Percentiles rank a stretch among this genome's conserved stretches.
phyloP scores from a whole-genome alignment of 2,888 invertebrate genomes.

The Drosophila nigricruria region DNA sequence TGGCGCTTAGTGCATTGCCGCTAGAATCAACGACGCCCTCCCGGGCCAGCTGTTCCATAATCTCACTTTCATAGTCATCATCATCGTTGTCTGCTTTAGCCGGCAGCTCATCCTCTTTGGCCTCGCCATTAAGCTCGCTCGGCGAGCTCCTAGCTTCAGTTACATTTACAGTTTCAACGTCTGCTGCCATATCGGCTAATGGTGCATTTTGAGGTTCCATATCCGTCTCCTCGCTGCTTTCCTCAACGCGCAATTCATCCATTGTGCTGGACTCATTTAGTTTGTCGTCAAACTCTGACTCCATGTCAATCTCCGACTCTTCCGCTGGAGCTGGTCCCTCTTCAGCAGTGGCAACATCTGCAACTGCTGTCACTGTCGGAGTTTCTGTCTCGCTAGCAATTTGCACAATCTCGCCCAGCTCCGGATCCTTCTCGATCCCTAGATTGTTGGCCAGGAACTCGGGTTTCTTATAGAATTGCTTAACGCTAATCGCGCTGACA shows the following conservation, averaged over 20 bases:
- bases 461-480: conserved; percentile 85
- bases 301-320: conserved; percentile 11
- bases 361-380: neutral
- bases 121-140: conserved; percentile 13
- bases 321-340: neutral
- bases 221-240: conserved; percentile 59
- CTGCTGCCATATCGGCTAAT: neutral
- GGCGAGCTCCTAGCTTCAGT: neutral
- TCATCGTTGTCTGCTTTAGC: conserved; percentile 48
- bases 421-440: conserved; percentile 85
- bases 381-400: conserved; percentile 64
- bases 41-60: conserved; percentile 59
- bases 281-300: conserved; percentile 12
- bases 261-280: conserved; percentile 38
- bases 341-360: conserved; percentile 4
- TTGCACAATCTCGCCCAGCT: conserved; percentile 85
- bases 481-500: conserved; percentile 84
- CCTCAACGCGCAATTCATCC: conserved; percentile 74
- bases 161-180: neutral
- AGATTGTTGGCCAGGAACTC: conserved; percentile 85
- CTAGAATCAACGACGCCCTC: conserved; percentile 62
- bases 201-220: conserved; percentile 2
- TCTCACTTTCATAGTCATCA: conserved; percentile 68
- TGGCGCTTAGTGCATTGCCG: conserved; percentile 69
- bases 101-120: conserved; percentile 7